A percentile compares a stretch with the other conserved stretches of the same genome.
Evolutionary conservation across 1,140 invertebrate species (phyloP).

Genomic region (Dreissena polymorpha): DNA sequence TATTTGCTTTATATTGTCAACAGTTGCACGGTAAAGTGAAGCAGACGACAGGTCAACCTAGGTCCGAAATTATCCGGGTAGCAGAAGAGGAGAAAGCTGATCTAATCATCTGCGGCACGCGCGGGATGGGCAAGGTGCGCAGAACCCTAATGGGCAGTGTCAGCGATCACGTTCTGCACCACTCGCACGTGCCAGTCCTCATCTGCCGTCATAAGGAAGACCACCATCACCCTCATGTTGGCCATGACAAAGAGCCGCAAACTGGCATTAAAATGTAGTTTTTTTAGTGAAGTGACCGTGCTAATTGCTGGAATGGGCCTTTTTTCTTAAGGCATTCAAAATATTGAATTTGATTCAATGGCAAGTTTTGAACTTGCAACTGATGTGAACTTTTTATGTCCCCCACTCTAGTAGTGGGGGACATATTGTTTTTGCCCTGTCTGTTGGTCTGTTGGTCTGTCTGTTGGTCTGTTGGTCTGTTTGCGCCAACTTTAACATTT

Average conservation of each 20-base stretch:
- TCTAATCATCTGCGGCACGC: constrained; percentile 63
- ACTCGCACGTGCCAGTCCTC: constrained; percentile 61
- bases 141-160: constrained; percentile 66
- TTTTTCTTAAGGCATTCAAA: too few relatives aligned
- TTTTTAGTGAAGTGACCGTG: neutral
- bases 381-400: too few relatives aligned
- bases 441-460: too few relatives aligned
- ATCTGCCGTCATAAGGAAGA: constrained; percentile 49
- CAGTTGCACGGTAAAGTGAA: constrained; percentile 61
- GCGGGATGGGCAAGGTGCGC: constrained; percentile 63
- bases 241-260: neutral
- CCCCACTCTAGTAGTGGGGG: too few relatives aligned
- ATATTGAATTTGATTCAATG: too few relatives aligned
- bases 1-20: neutral
- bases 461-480: too few relatives aligned
- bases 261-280: neutral
- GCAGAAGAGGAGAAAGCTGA: constrained; percentile 62
- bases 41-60: constrained; percentile 50
- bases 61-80: constrained; percentile 57
- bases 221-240: constrained; percentile 5
- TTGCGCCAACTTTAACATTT: too few relatives aligned
- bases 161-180: constrained; percentile 66
- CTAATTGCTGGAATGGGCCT: too few relatives aligned
- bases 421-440: too few relatives aligned
- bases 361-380: too few relatives aligned